Percentiles rank a stretch among this genome's conserved stretches.
Conservation (phyloP, 2,888 invertebrate species). For the Nemotelus nigrinus region DNA sequence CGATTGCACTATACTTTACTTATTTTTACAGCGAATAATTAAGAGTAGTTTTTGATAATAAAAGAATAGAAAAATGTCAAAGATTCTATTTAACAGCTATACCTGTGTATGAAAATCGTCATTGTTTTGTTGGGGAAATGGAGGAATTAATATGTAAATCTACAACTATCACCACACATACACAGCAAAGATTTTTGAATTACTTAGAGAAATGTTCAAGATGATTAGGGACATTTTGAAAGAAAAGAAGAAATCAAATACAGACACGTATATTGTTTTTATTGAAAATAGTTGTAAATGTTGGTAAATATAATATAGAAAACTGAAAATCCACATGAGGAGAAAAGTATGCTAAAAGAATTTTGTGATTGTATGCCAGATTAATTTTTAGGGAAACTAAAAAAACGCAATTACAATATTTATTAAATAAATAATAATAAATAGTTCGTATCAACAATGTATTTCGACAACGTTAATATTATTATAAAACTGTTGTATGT, state of each 20-base stretch:
- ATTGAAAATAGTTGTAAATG: constrained; percentile 42
- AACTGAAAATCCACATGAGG: constrained; percentile 7
- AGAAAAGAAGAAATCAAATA: constrained; percentile 8
- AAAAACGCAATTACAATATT: constrained; percentile 24
- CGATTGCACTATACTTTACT: constrained; percentile 31
- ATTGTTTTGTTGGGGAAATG: constrained; percentile 4
- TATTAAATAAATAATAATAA: constrained; percentile 25
- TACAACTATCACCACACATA: constrained; percentile 5
- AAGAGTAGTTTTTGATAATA: constrained; percentile 41
- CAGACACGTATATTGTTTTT: constrained; percentile 35
- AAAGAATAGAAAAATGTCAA: constrained; percentile 10
- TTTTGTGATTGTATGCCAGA: constrained; percentile 42
- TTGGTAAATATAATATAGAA: constrained; percentile 36
- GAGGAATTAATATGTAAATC: not conserved
- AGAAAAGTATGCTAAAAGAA: constrained; percentile 35
- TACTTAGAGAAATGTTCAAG: not conserved
- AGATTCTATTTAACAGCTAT: constrained; percentile 35
- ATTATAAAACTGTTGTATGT: constrained; percentile 11
- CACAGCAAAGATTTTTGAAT: constrained; percentile 19
- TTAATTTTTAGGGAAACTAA: constrained; percentile 39
- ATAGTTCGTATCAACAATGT: constrained; percentile 28
- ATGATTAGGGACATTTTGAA: constrained; percentile 18
- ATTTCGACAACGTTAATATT: constrained; percentile 22
- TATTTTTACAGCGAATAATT: constrained; percentile 45
- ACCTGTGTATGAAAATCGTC: constrained; percentile 20